Evolutionary conservation across 2,113 vertebrate species (phyloP).

Genomic region (Labeo rohita): DNA sequence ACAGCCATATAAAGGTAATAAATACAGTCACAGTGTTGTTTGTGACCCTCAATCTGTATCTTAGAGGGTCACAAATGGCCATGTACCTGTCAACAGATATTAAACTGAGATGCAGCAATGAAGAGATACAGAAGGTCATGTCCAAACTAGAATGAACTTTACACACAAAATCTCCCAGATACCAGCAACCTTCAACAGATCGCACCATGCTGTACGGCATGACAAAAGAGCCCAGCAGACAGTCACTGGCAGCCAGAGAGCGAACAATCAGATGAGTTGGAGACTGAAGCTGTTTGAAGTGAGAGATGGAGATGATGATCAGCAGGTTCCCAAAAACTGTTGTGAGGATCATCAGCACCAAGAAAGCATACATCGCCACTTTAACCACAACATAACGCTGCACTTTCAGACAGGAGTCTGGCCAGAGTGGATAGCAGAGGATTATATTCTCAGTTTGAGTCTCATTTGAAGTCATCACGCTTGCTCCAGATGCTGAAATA

Average conservation of each 20-base stretch:
- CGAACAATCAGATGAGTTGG: constrained; percentile 57
- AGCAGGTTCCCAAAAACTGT: constrained; percentile 64
- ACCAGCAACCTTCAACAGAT: constrained; percentile 62
- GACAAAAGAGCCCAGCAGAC: constrained; percentile 65
- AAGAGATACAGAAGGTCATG: constrained; percentile 55
- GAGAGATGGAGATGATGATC: constrained; percentile 62
- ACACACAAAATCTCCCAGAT: constrained; percentile 55
- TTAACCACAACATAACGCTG: background rate
- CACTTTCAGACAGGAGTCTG: constrained; percentile 2
- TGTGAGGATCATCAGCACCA: constrained; percentile 67
- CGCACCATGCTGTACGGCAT: constrained; percentile 77
- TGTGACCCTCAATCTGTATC: constrained; percentile 48
- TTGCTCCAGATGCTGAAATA: background rate
- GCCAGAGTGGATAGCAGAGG: constrained; percentile 45
- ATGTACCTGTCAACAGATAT: constrained; percentile 60
- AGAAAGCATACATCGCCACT: constrained; percentile 57
- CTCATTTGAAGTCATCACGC: constrained; percentile 3
- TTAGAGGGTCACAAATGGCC: constrained; percentile 58
- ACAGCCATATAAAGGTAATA: constrained; percentile 46
- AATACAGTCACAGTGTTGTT: constrained; percentile 32
- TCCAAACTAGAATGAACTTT: constrained; percentile 53
- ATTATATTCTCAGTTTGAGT: constrained; percentile 37
- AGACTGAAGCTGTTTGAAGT: constrained; percentile 60
- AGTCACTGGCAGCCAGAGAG: constrained; percentile 59
- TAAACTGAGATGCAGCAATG: constrained; percentile 52